Evolutionary conservation across 23 tunicate species (phyloP), one percentile per base, ranked within the genome.

Genomic region (Ascidia mentula): DNA sequence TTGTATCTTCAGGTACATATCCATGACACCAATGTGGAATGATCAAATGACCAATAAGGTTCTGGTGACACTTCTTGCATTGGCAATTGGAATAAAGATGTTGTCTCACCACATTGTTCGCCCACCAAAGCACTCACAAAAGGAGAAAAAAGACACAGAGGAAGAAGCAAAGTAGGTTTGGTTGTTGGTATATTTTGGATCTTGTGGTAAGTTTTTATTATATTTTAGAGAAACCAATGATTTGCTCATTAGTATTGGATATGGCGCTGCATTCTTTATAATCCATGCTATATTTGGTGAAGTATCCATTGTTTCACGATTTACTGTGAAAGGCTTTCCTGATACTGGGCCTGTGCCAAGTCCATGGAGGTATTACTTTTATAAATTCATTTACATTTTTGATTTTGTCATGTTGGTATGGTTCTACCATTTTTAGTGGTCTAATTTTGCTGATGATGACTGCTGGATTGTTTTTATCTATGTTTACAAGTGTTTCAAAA

Each of bases 321-420:
- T 81, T 46, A 40, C 84, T 31, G 86, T 87, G 12, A 46, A 70
- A 75, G 82, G 86, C 24, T 76, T 79, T 40, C 86, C 86, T 17
- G 45, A 81, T 40, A 45, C 86, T 31, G 86, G 92, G 40, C 92
- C 92, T 8, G 18, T 60, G 33, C 86, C 92, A 5, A 87, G 76
- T 42, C 92, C 92, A 42, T 87, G 92, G 92, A 85, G 92, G 92
- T 87, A 60, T 9, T n/a, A n/a, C n/a, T n/a, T n/a, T n/a, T 26
- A 20, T 9, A 53, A 53, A 53, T n/a, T n/a, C n/a, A n/a, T n/a
- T n/a, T n/a, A n/a, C 60, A 17, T 45, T 17, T 18, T 17, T 45
- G 17, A 45, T 45, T 45, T 17, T 45, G 60, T 12, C n/a, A n/a
- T n/a, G n/a, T n/a, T n/a, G n/a, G n/a, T n/a, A n/a, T n/a, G n/a